Base-by-base conservation (phyloP, 23 tunicate genomes). In the Ascidia mentula region DNA sequence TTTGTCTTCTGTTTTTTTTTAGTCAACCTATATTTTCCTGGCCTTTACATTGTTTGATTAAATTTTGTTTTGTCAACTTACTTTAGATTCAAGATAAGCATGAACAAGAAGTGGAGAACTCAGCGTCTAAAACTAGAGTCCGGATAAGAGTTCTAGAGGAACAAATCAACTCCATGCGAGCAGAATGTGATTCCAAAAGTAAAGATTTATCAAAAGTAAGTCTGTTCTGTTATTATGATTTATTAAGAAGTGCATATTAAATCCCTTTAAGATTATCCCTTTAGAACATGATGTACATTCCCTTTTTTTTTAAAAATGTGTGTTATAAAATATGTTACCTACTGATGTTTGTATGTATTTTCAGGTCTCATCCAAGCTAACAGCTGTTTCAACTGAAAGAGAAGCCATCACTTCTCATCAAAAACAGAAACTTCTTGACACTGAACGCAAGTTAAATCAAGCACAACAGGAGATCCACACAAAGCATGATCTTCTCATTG, bases 61-160 rank as follows among this genome's bases (percentile, higher is more conserved):
- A n/a, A n/a, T n/a, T n/a, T n/a, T n/a, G n/a, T n/a, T n/a, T n/a
- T n/a, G n/a, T n/a, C n/a, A n/a, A n/a, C n/a, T n/a, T n/a, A n/a
- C n/a, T n/a, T n/a, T n/a, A 83, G 87, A 76, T 45, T 3, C 37
- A 53, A 59, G 32, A 60, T 35, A 59, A 76, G 31, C 59, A 33
- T 28, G 45, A 83, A 65, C 40, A 83, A 4, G 77, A 83, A 30
- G 26, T 33, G 31, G 81, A 77, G 18, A 45, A 3, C 4, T 15
- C 38, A 22, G 37, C 40, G 1, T 83, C 87, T 30, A 77, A 76
- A 42, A 45, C 61, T 13, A 69, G 72, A 26, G 81, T 83, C 24
- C 39, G 81, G n/a, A 83, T 76, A 12, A 32, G 81, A 18, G 75
- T 83, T 32, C 33, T 83, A 31, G 87, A 83, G 35, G 87, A 83